phyloP scores from a whole-genome alignment of 2,888 invertebrate species.

The Aphidoletes aphidimyza region DNA sequence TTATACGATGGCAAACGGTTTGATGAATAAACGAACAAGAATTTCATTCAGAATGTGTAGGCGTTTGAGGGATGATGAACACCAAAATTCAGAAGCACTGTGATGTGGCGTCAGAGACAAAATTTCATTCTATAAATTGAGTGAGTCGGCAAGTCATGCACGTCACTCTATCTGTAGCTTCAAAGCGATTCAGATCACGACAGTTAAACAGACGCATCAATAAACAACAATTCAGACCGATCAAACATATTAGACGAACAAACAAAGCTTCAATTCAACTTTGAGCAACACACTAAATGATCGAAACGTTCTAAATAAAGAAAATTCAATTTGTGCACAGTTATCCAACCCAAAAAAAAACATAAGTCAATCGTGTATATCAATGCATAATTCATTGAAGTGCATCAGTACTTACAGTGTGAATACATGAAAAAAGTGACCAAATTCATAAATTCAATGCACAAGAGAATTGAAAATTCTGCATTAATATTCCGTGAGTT shows the following conservation, averaged over 20 bases:
- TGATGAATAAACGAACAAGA: conserved; percentile 54
- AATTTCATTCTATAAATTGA: conserved; percentile 42
- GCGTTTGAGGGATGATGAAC: conserved; percentile 47
- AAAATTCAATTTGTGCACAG: too few species aligned
- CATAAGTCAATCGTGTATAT: too few species aligned
- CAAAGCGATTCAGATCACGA: conserved; percentile 8
- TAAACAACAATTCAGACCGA: conserved; percentile 11
- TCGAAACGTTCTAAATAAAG: too few species aligned
- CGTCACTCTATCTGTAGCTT: conserved; percentile 36
- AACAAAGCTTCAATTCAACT: too few species aligned
- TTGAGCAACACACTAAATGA: too few species aligned
- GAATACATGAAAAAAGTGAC: too few species aligned
- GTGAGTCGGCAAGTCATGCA: conserved; percentile 18
- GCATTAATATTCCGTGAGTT: too few species aligned
- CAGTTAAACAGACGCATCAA: background rate
- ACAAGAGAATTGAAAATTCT: too few species aligned
- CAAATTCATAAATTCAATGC: too few species aligned
- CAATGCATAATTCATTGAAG: too few species aligned
- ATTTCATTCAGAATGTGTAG: conserved; percentile 54
- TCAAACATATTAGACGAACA: background rate
- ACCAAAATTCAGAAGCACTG: background rate
- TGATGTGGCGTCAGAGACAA: conserved; percentile 49
- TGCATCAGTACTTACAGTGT: too few species aligned
- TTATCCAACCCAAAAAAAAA: too few species aligned
- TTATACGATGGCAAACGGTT: background rate